Base-by-base conservation (phyloP, 2,888 invertebrate genomes). In the Scaptomyza cyrtandrae region DNA sequence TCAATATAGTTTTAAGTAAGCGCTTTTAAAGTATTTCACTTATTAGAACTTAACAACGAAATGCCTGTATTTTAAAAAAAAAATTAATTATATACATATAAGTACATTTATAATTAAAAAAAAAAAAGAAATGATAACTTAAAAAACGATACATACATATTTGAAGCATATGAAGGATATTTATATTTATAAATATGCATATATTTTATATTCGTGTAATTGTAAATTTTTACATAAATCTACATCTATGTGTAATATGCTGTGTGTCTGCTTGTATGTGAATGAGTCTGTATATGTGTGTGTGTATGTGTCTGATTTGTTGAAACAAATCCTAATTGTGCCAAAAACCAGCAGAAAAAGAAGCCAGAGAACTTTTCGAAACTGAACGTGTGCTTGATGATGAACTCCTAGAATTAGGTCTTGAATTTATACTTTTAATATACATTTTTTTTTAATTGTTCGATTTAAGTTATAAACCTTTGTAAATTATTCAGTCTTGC, bases 41-140 rank as follows among this genome's bases (percentile, higher is more conserved):
- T 69, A 64, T 68, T 56, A 55, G 71, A 65, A 77, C 61, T 80
- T 61, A 69, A 59, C 65, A 86, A 88, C 84, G 80, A 84, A 69
- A 73, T 80, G 83, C 80, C 86, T 83, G 80, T 88, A 88, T 84
- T 88, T 86, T 82, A 80, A 71, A 80, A 74, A 86, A 77, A 68
- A 58, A 69, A 14, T 49, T 43, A 43, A 31, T 61, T 50, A 57
- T 45, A 7, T 54, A 54, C 16, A 43, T 53, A 49, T 57, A 74
- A 33, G 29, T 1, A 29, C 29, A 29, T 35, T 37, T 37, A 14
- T 14, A 41, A 16, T 41, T 37, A 13, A 5, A 37, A n/a, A 37
- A 37, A 6, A 6, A 9, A 39, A 14, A 41, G 7, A 2, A 39
- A 39, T 1, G 19, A 19, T 19, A 16, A 14, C 14, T 1, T 14